These are phyloP conservation scores for Ictalurus furcatus DNA, from an alignment of 2,113 vertebrate species.

Conservation along the genomic window DNA sequence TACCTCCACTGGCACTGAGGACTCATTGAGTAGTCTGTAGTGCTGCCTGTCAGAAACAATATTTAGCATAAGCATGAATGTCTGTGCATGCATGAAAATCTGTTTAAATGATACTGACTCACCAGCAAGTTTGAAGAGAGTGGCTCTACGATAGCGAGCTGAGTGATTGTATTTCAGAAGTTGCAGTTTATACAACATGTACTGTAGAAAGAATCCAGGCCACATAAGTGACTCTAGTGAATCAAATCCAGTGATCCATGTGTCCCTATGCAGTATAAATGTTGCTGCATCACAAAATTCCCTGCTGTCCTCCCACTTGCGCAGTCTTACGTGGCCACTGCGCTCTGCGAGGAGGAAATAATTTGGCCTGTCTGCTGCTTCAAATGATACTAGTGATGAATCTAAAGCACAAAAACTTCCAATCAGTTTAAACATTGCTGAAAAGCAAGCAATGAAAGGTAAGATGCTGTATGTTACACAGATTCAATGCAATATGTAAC, in stretches of 20 bases:
- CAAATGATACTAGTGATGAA: slow-evolving; percentile 84
- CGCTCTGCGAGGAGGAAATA: slow-evolving; percentile 79
- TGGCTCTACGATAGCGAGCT: slow-evolving; percentile 81
- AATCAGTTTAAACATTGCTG: not conserved
- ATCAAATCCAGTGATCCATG: slow-evolving; percentile 82
- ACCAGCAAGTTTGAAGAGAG: slow-evolving; percentile 87
- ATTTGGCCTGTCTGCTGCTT: slow-evolving; percentile 87
- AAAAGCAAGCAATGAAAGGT: not conserved
- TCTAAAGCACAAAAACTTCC: slow-evolving; percentile 70
- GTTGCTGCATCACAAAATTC: slow-evolving; percentile 83
- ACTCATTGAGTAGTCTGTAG: slow-evolving; percentile 61
- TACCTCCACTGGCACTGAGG: slow-evolving; percentile 89
- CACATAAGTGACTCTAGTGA: slow-evolving; percentile 87
- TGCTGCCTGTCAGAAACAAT: slow-evolving; percentile 71
- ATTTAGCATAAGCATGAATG: not conserved
- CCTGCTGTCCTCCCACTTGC: slow-evolving; percentile 79
- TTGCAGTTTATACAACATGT: slow-evolving; percentile 67
- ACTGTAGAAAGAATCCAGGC: slow-evolving; percentile 83
- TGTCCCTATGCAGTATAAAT: slow-evolving; percentile 85
- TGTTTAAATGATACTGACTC: slow-evolving; percentile 48
- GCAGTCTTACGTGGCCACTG: slow-evolving; percentile 76
- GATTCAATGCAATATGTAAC: not conserved
- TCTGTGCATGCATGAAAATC: not conserved
- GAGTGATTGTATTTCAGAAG: slow-evolving; percentile 82
- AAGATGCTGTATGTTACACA: not conserved